Percentiles rank a stretch among this genome's conserved stretches.
Evolutionary conservation across 2,113 vertebrate species (phyloP).

Genomic region (Eulemur macaco): DNA sequence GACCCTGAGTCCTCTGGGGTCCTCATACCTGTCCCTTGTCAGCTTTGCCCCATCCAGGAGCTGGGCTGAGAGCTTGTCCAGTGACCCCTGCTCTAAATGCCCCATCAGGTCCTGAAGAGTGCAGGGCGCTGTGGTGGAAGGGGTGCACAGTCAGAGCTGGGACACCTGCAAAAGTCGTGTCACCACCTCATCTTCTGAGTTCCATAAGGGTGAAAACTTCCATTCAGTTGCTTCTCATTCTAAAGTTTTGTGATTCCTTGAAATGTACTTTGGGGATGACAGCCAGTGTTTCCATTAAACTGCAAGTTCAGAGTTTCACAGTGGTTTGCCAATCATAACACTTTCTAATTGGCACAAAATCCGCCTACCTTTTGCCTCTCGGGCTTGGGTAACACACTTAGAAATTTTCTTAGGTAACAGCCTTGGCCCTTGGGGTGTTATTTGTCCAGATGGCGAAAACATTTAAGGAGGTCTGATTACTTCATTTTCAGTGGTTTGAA

Average conservation of each 20-base stretch:
- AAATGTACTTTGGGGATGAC: conserved; percentile 45
- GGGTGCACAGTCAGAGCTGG: neutral
- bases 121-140: neutral
- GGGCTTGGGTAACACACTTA: neutral
- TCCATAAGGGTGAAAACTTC: neutral
- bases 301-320: conserved; percentile 25
- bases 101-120: neutral
- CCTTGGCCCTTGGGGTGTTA: neutral
- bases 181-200: neutral
- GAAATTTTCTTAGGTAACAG: conserved; percentile 34
- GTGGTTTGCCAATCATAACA: conserved; percentile 41
- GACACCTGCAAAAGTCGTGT: neutral
- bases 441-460: conserved; percentile 57
- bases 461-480: conserved; percentile 4
- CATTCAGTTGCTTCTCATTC: conserved; percentile 7
- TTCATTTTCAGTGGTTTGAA: conserved; percentile 32
- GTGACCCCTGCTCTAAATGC: neutral
- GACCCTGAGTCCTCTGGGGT: neutral
- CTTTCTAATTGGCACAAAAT: conserved; percentile 25
- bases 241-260: conserved; percentile 51
- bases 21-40: neutral
- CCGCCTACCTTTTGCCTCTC: conserved; percentile 43
- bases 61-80: neutral
- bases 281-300: conserved; percentile 63
- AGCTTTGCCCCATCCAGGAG: neutral